These are phyloP conservation scores for Sphinx pinastri DNA, from an alignment of 2,888 invertebrate species.

Conservation along the genomic window DNA sequence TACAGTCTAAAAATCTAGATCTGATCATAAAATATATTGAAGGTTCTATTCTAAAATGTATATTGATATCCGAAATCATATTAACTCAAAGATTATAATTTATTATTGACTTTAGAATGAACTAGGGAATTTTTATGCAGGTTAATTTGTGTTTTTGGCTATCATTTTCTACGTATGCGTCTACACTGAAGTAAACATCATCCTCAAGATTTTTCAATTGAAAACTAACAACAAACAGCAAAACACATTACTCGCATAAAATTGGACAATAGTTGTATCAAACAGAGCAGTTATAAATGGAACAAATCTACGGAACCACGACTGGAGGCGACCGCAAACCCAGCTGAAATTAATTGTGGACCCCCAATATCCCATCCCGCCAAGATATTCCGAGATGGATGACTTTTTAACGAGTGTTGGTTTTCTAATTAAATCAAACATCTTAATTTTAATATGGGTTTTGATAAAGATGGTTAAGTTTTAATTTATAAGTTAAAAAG, in stretches of 20 bases:
- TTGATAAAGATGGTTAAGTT: too few species aligned
- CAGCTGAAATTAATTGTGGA: conserved; percentile 75
- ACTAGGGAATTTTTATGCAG: too few species aligned
- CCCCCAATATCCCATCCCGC: conserved; percentile 57
- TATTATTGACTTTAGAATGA: too few species aligned
- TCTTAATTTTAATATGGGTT: background rate
- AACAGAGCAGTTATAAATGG: conserved; percentile 44
- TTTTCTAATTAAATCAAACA: conserved; percentile 24
- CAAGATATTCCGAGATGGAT: conserved; percentile 71
- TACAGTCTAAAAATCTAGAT: too few species aligned
- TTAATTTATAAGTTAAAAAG: too few species aligned
- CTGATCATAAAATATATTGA: too few species aligned
- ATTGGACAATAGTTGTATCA: conserved; percentile 1
- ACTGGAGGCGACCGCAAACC: conserved; percentile 72
- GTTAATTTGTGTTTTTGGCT: background rate
- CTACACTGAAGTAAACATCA: too few species aligned
- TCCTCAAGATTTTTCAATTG: too few species aligned
- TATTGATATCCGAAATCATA: too few species aligned
- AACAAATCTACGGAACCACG: conserved; percentile 54
- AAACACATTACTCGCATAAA: background rate
- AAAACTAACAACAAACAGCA: background rate
- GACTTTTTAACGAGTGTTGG: conserved; percentile 61
- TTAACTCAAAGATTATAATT: too few species aligned
- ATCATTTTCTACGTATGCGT: background rate
- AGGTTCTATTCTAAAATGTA: too few species aligned